phyloP scores from a whole-genome alignment of 2,113 vertebrate genomes.

The Rhinogobius similis region DNA sequence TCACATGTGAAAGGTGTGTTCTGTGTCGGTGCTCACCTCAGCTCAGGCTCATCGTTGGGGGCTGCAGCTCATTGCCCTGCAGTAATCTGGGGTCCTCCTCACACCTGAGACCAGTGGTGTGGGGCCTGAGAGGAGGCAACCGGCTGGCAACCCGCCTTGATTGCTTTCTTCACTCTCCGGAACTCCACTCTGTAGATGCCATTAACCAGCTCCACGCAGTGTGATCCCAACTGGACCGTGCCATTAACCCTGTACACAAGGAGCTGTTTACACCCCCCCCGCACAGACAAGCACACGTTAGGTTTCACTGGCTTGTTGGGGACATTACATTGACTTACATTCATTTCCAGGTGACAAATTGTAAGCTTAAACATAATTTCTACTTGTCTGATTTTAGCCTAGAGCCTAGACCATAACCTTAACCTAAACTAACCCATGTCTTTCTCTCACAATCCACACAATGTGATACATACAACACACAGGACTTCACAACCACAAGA shows the following conservation, averaged over 20 bases:
- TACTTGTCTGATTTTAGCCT: neutral
- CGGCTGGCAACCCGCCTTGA: conserved; percentile 72
- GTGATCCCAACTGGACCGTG: conserved; percentile 55
- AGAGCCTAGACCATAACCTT: neutral
- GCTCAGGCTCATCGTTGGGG: conserved; percentile 57
- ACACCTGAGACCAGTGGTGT: conserved; percentile 74
- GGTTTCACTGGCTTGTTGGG: neutral
- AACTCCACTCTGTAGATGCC: conserved; percentile 72
- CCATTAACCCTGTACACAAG: conserved; percentile 65
- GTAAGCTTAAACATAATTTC: neutral
- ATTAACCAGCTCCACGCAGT: conserved; percentile 66
- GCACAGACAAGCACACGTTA: conserved; percentile 6
- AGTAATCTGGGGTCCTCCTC: conserved; percentile 67
- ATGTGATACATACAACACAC: neutral
- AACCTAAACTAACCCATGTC: neutral
- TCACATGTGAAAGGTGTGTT: conserved; percentile 13
- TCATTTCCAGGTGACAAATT: neutral
- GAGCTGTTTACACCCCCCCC: conserved; percentile 51
- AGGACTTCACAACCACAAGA: conserved; percentile 19
- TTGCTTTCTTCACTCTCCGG: conserved; percentile 78
- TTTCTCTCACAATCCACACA: neutral
- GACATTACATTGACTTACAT: neutral
- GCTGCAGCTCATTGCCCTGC: conserved; percentile 76
- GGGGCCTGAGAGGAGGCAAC: conserved; percentile 66
- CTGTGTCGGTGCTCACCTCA: conserved; percentile 7